Conservation (phyloP, 2,888 invertebrate species). For the Hyalella azteca region DNA sequence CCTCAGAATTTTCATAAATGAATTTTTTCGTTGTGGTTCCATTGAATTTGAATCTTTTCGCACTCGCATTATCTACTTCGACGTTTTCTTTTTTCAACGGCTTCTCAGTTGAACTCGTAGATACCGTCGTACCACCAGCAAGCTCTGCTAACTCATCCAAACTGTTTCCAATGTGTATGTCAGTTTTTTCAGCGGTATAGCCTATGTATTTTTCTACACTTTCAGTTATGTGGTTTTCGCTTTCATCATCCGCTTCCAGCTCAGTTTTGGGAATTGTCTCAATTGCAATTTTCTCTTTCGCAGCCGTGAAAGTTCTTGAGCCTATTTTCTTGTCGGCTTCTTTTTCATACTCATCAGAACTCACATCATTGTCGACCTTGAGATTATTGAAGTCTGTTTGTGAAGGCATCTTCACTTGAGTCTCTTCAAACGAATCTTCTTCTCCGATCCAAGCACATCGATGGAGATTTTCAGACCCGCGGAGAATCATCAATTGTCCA, state of each 20-base stretch:
- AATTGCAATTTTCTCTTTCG: neutral
- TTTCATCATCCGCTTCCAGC: neutral
- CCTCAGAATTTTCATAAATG: constrained; percentile 35
- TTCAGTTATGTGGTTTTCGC: neutral
- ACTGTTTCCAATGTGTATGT: no score
- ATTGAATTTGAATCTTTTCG: no score
- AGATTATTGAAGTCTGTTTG: neutral
- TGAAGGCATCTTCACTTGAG: neutral
- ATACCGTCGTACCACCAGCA: neutral
- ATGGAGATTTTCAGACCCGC: constrained; percentile 77
- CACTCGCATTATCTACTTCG: no score
- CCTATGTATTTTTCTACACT: no score
- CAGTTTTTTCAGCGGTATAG: no score
- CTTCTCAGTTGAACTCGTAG: neutral
- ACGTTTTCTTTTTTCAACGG: neutral
- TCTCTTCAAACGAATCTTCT: constrained; percentile 66
- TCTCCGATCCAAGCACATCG: constrained; percentile 83
- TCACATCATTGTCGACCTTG: neutral
- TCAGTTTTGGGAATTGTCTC: neutral
- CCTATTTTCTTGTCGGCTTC: neutral
- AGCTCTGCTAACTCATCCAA: no score
- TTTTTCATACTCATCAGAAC: neutral
- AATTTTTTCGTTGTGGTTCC: neutral
- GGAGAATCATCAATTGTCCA: constrained; percentile 76
- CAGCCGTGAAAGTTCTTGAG: neutral